A percentile compares a stretch with the other conserved stretches of the same genome.
Evolutionary conservation across 1,140 invertebrate species (phyloP).

Genomic region (Aricia agestis): DNA sequence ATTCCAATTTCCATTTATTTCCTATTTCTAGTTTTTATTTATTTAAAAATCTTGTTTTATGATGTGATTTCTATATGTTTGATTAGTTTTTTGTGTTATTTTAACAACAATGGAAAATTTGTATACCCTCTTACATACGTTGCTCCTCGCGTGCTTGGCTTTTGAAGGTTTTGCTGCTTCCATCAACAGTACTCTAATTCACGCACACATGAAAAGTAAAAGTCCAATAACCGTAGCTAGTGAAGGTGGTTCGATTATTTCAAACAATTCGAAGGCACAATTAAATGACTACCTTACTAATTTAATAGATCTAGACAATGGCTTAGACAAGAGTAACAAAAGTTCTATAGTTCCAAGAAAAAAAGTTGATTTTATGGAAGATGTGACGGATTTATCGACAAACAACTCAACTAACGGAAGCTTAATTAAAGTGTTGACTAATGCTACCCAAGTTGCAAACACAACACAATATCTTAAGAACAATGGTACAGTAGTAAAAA

Average conservation of each 20-base stretch:
- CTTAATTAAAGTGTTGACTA: not conserved
- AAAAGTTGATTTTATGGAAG: slow-evolving; percentile 37
- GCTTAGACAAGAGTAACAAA: slow-evolving; percentile 38
- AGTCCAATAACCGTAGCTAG: slow-evolving; percentile 35
- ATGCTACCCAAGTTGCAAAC: not conserved
- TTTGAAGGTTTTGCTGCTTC: not conserved
- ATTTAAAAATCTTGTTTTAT: not conserved
- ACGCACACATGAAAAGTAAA: slow-evolving; percentile 26
- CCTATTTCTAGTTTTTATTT: slow-evolving; percentile 22
- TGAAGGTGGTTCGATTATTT: slow-evolving; percentile 43
- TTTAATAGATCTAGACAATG: slow-evolving; percentile 41
- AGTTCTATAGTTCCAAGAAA: slow-evolving; percentile 47
- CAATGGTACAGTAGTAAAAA: slow-evolving; percentile 4
- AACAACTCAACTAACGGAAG: not conserved
- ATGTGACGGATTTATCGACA: not conserved
- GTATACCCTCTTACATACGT: not conserved
- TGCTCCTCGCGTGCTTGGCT: not conserved
- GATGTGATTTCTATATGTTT: not conserved
- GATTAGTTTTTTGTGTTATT: not conserved
- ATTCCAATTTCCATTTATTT: not conserved
- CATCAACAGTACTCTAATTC: slow-evolving; percentile 2
- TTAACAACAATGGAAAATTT: not conserved
- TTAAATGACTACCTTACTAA: slow-evolving; percentile 36
- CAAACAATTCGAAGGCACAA: slow-evolving; percentile 27
- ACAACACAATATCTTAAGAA: not conserved